Evolutionary conservation across 2,888 invertebrate species (phyloP), one percentile per base, ranked within the genome.

Genomic region (Torymus texanus): DNA sequence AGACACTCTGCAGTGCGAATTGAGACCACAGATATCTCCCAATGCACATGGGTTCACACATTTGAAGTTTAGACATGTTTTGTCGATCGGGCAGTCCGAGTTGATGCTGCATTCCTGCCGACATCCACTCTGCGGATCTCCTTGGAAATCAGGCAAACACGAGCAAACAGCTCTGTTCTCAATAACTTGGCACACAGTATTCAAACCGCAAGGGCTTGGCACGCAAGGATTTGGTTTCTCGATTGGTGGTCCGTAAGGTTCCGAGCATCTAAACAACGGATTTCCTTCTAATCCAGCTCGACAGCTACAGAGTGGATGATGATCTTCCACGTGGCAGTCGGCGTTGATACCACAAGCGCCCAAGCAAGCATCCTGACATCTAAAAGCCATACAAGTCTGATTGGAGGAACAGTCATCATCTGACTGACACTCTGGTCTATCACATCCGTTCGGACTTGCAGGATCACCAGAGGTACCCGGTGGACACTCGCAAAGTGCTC

Each of bases 31-130:
- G 61, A 96, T 91, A 59, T 95, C 94, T 63, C 93, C 93, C 55
- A 93, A 91, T 5, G 91, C 88, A 87, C 96, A 97, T 24, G 96
- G 95, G 90, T 95, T 94, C 78, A 92, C 90, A 87, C 96, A 96
- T 86, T 94, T 94, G 85, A 93, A 92, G 85, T 95, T 94, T 14
- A 95, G 91, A 88, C 97, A 97, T 16, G 95, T 94, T 88, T 94
- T 93, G 84, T 94, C 92, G 3, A 93, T 90, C 13, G 94, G 92
- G 89, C 97, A 97, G 85, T 97, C 96, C 0, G 96, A 94, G 89
- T 96, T 96, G 85, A 95, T 93, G n/a, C 93, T 92, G 89, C 96
- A 96, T 91, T 96, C 96, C 29, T 95, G 95, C 87, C 93, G 93
- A 88, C 94, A 97, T 84, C 95, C 95, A 72, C 92, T 91, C 83